Conservation (phyloP, 1,140 invertebrate species). For the Araneus ventricosus region DNA sequence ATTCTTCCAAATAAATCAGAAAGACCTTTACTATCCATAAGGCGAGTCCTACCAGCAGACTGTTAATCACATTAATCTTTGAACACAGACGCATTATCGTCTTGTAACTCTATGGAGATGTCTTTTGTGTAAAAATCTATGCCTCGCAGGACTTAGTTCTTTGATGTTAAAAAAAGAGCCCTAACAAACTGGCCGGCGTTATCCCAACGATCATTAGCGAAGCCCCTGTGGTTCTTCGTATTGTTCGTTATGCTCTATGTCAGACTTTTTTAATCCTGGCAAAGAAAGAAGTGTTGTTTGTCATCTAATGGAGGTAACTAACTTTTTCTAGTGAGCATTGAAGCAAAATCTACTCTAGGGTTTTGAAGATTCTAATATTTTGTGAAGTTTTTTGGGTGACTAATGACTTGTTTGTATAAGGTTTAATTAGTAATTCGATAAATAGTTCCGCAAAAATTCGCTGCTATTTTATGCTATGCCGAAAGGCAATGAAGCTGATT, state of each 20-base stretch:
- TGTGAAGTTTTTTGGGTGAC: no score
- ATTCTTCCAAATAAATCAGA: no score
- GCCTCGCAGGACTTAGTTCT: background rate
- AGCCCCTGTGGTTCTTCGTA: background rate
- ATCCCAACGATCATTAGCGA: background rate
- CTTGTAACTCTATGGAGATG: background rate
- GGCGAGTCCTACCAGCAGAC: no score
- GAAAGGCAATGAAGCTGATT: no score
- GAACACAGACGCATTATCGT: no score
- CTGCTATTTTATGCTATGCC: no score
- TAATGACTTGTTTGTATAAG: no score
- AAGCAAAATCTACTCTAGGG: background rate
- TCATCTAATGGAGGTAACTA: background rate
- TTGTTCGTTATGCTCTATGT: background rate
- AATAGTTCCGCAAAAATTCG: no score
- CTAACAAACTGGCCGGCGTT: background rate
- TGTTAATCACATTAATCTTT: background rate
- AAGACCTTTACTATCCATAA: no score
- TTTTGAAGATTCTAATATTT: no score
- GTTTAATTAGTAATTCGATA: no score
- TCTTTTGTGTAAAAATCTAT: background rate
- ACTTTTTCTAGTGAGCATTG: background rate
- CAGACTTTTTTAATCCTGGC: background rate
- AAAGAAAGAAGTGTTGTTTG: background rate
- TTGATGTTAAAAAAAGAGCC: background rate